Base-by-base conservation (phyloP, 2,888 invertebrate genomes). In the Leistus spinibarbis region DNA sequence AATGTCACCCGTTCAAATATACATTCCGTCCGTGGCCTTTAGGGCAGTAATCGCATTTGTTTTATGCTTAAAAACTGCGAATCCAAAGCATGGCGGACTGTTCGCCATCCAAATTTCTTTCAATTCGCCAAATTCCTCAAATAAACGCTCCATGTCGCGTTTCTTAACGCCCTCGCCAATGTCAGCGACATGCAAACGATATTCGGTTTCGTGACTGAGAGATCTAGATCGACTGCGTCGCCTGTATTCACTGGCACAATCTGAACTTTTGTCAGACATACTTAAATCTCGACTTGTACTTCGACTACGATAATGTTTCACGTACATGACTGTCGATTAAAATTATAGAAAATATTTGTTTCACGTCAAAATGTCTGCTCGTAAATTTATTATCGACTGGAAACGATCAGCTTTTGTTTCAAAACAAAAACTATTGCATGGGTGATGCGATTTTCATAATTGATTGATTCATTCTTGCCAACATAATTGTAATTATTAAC, bases 31-130 rank as follows among this genome's bases (percentile, higher is more conserved):
- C 20, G 85, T 83, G 68, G 83, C 85, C 79, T 85, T 85, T 23
- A 87, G 78, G 13, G 87, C 88, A 69, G 84, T 84, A 72, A 84
- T 85, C 17, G 89, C 89, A 82, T 88, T 87, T 79, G 88, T 87
- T 79, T 86, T 87, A 77, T 87, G 86, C 79, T 87, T 87, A 81
- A 84, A 90, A 9, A 89, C 89, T 67, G 89, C 87, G 84, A 90
- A 89, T n/a, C 89, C 89, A 85, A 89, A 90, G 79, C 89, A 89
- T 0, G 89, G 90, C 9, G 89, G 88, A 78, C 88, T 89, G 77
- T 87, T 86, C 0, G 89, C 89, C 82, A 90, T 85, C 89, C 89
- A 90, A 3, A 89, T 86, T 80, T 90, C 90, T 77, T 86, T 85
- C 17, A 89, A 79, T 19, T 83, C 84, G 1, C 89, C 90, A 81